phyloP scores from a whole-genome alignment of 2,888 invertebrate genomes.

The Arrhopalites spinosus region DNA sequence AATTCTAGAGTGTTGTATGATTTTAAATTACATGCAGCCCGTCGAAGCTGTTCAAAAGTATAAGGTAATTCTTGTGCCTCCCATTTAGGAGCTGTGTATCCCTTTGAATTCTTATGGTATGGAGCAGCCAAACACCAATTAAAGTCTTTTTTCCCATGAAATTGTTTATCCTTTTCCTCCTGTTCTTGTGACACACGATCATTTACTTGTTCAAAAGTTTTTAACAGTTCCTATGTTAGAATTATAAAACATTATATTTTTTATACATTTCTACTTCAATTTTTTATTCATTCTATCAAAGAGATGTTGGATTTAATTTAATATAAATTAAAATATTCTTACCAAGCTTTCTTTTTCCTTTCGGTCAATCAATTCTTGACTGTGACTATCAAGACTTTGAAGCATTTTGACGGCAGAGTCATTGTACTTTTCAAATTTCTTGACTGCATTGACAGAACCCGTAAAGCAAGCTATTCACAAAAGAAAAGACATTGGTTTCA shows the following conservation, averaged over 20 bases:
- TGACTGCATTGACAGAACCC: neutral
- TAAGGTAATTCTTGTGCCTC: slow-evolving; percentile 6
- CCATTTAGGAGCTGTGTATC: slow-evolving; percentile 18
- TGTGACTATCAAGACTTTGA: neutral
- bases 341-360: neutral
- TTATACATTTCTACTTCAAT: no score
- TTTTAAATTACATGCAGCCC: slow-evolving; percentile 20
- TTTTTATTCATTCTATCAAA: no score
- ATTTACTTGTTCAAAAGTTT: no score
- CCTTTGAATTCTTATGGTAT: slow-evolving; percentile 22
- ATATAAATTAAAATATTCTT: neutral
- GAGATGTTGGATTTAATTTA: no score
- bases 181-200: neutral
- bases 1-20: no score
- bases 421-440: neutral
- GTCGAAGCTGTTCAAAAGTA: slow-evolving; percentile 9
- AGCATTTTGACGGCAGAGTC: neutral
- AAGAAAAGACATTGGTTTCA: neutral
- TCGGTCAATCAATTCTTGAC: neutral
- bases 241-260: no score
- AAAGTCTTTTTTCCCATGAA: slow-evolving; percentile 1
- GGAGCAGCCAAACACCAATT: slow-evolving; percentile 5
- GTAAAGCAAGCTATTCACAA: neutral
- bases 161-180: slow-evolving; percentile 2
- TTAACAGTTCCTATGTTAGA: no score